Conservation (phyloP, 2,797 vertebrate genomes). For the Ispidina lecontei region DNA sequence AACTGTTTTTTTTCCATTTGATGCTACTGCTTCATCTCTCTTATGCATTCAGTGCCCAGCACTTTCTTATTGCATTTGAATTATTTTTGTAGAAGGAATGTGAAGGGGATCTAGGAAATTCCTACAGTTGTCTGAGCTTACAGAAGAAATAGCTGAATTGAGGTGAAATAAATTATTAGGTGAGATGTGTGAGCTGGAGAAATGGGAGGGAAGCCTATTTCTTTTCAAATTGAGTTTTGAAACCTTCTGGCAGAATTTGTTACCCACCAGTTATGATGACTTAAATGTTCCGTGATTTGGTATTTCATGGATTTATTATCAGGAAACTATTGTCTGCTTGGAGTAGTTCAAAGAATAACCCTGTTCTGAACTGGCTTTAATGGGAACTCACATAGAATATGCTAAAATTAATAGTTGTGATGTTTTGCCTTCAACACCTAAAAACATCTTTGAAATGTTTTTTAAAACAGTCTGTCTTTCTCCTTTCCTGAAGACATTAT, state of each 20-base stretch:
- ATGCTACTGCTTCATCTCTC: background rate
- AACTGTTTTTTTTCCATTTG: background rate
- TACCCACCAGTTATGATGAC: constrained; percentile 19
- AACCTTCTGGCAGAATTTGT: constrained; percentile 3
- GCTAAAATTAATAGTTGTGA: background rate
- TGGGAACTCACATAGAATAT: background rate
- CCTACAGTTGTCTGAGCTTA: background rate
- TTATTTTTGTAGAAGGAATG: background rate
- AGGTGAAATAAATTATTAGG: constrained; percentile 11
- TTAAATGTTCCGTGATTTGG: constrained; percentile 28
- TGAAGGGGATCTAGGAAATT: constrained; percentile 11
- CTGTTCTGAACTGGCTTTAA: background rate
- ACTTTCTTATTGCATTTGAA: background rate
- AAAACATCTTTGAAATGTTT: background rate
- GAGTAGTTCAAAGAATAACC: background rate
- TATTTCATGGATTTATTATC: constrained; percentile 34
- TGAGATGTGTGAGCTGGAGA: background rate
- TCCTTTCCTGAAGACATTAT: background rate
- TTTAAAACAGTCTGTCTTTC: background rate
- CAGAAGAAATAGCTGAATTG: background rate
- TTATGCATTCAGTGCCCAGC: background rate
- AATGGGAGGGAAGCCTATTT: background rate
- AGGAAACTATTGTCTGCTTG: constrained; percentile 53
- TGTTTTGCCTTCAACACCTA: background rate
- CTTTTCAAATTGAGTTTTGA: background rate